A percentile compares a stretch with the other conserved stretches of the same genome.
Conservation (phyloP, 1,140 invertebrate genomes). For the Sarcophaga peregrina region DNA sequence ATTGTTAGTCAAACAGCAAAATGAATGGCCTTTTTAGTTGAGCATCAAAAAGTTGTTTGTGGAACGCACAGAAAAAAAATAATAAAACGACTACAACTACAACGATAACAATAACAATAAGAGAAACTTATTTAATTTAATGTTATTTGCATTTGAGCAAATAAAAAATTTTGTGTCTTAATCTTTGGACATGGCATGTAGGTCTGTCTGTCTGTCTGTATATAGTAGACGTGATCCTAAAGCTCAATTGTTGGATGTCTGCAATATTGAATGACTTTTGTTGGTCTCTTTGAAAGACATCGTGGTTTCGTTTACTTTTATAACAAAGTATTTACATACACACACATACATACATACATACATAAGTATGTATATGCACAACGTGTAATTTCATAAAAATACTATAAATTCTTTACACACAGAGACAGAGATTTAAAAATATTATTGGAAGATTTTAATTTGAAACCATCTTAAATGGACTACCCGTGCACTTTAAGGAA, state of each 20-base stretch:
- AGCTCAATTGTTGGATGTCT: conserved; percentile 17
- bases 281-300: conserved; percentile 41
- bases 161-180: conserved; percentile 67
- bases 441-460: neutral
- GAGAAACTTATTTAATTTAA: conserved; percentile 65
- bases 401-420: neutral
- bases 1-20: neutral
- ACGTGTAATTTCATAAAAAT: conserved; percentile 52
- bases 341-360: conserved; percentile 36
- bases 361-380: conserved; percentile 62
- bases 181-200: conserved; percentile 59
- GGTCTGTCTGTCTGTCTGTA: too few species aligned
- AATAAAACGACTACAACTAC: too few species aligned
- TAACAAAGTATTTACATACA: neutral
- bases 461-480: conserved; percentile 22
- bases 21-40: neutral
- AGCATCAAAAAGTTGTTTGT: neutral
- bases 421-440: neutral
- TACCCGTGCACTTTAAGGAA: neutral
- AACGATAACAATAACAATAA: neutral
- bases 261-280: conserved; percentile 5
- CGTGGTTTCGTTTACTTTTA: conserved; percentile 55
- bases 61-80: conserved; percentile 5
- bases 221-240: too few species aligned
- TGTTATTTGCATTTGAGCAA: conserved; percentile 66